Evolutionary conservation across 2,888 invertebrate species (phyloP).

Genomic region (Pedicia rivosa): DNA sequence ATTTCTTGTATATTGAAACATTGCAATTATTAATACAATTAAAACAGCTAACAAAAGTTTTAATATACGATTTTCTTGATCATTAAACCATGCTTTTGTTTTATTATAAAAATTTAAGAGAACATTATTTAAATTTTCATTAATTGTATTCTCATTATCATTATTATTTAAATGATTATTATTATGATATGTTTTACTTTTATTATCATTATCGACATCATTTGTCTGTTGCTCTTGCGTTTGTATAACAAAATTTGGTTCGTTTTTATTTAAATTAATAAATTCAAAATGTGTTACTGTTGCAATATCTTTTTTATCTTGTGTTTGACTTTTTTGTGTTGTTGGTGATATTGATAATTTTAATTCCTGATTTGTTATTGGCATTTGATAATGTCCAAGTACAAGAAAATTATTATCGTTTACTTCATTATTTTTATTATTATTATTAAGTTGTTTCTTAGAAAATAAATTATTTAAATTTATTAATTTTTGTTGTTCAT

Average conservation of each 20-base stretch:
- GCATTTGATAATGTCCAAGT: constrained; percentile 54
- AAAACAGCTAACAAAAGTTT: constrained; percentile 48
- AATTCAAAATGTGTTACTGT: too few relatives aligned
- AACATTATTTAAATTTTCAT: not conserved
- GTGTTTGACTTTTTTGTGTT: constrained; percentile 7
- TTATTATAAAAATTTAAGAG: not conserved
- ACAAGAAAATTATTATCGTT: constrained; percentile 25
- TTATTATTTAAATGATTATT: not conserved
- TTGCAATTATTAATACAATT: constrained; percentile 40
- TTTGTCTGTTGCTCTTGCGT: constrained; percentile 19
- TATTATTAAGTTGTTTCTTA: constrained; percentile 27
- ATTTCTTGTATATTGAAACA: constrained; percentile 61
- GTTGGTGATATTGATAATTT: constrained; percentile 23
- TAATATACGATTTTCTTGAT: constrained; percentile 59
- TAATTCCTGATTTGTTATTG: constrained; percentile 35
- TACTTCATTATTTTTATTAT: too few relatives aligned
- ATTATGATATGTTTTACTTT: constrained; percentile 15
- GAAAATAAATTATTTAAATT: constrained; percentile 32
- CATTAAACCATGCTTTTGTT: constrained; percentile 41
- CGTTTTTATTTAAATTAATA: too few relatives aligned
- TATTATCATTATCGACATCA: constrained; percentile 31
- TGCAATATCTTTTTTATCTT: not conserved
- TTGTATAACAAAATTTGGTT: constrained; percentile 42
- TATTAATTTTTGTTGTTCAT: constrained; percentile 26
- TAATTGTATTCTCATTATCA: not conserved